phyloP scores from a whole-genome alignment of 2,113 vertebrate species.

The Gopherus flavomarginatus region DNA sequence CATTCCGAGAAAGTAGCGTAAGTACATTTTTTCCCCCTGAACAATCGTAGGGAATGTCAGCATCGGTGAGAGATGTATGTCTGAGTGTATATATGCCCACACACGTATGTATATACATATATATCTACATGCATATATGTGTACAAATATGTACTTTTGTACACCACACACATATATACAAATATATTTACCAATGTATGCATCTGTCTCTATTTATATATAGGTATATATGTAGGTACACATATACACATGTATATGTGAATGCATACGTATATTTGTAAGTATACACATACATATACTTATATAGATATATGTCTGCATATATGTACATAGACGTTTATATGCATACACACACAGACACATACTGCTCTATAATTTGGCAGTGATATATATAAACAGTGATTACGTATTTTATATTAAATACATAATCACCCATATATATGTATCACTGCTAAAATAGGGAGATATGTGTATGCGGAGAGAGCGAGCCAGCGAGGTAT shows the following conservation, averaged over 20 bases:
- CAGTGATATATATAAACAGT: too few species aligned
- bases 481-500: rapidly evolving
- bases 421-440: too few species aligned
- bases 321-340: background rate
- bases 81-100: background rate
- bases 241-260: background rate
- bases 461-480: background rate
- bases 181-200: background rate
- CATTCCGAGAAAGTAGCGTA: constrained; percentile 67
- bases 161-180: background rate
- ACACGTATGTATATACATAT: background rate
- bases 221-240: background rate
- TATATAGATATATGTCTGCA: background rate
- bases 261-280: background rate
- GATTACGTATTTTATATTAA: too few species aligned
- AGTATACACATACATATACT: background rate
- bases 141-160: background rate
- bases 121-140: background rate
- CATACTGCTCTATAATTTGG: rapidly evolving
- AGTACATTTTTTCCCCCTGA: constrained; percentile 58
- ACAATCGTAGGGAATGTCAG: constrained; percentile 43
- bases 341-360: rapidly evolving
- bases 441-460: too few species aligned
- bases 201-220: background rate
- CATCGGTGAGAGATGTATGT: background rate